phyloP scores from a whole-genome alignment of 2,797 vertebrate species.

The Xerus rutilus region DNA sequence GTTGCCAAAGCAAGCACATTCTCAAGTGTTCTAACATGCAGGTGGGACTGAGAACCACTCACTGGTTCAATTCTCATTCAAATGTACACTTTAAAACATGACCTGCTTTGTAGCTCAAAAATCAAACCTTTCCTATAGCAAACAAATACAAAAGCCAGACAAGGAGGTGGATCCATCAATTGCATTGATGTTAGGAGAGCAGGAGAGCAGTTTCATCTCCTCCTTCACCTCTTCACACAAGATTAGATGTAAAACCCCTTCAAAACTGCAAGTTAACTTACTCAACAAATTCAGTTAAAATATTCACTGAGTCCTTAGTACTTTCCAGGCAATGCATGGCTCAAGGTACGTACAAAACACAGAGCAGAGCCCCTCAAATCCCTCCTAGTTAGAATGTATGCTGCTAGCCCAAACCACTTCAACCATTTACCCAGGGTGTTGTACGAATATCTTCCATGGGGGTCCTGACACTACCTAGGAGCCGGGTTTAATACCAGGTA shows the following conservation, averaged over 20 bases:
- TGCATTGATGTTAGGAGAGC: not conserved
- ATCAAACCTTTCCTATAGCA: not conserved
- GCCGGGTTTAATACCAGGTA: not conserved
- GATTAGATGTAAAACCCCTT: not conserved
- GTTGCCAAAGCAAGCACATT: no score
- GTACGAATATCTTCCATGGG: not conserved
- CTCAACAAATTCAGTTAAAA: not conserved
- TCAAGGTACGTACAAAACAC: not conserved
- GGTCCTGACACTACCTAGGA: not conserved
- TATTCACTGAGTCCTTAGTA: not conserved
- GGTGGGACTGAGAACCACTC: not conserved
- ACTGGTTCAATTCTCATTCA: not conserved
- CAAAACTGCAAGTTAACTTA: not conserved
- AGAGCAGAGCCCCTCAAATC: not conserved
- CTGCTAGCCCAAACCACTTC: not conserved
- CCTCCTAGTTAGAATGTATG: not conserved
- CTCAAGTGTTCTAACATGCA: not conserved
- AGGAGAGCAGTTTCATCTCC: not conserved
- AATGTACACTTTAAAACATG: conserved; percentile 3
- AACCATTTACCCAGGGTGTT: not conserved
- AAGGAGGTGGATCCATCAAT: not conserved
- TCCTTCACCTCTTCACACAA: not conserved
- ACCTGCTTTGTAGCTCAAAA: not conserved
- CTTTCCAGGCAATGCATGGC: not conserved
- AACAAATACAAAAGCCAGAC: not conserved